These are phyloP conservation scores for Podarcis lilfordi DNA, from an alignment of 2,797 vertebrate genomes.

Conservation along the genomic window DNA sequence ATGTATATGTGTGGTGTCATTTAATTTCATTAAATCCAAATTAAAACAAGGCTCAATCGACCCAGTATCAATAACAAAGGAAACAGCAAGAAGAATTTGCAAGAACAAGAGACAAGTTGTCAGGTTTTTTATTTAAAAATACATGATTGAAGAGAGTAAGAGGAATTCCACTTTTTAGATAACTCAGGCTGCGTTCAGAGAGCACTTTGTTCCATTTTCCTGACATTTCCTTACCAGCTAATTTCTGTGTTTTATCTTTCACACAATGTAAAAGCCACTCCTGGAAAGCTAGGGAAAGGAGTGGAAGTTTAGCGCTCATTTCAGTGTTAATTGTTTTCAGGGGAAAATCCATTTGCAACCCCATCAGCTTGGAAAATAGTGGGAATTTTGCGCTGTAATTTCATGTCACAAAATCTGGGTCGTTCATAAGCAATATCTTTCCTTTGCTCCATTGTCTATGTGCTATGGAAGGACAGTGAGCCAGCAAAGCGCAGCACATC, in stretches of 20 bases:
- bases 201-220: too few relatives aligned
- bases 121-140: neutral
- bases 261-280: too few relatives aligned
- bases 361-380: too few relatives aligned
- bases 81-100: neutral
- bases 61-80: neutral
- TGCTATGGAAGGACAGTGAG: neutral
- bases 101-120: neutral
- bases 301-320: too few relatives aligned
- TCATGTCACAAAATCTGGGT: too few relatives aligned
- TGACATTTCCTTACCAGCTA: too few relatives aligned
- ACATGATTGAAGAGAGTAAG: neutral
- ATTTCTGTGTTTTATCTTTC: too few relatives aligned
- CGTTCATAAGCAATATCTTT: neutral
- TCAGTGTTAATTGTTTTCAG: too few relatives aligned
- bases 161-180: neutral
- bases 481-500: neutral
- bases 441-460: neutral
- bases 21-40: neutral
- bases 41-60: neutral
- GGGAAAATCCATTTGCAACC: too few relatives aligned
- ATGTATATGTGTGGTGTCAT: too few relatives aligned
- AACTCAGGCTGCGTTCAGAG: neutral
- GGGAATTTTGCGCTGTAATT: too few relatives aligned
- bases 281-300: too few relatives aligned